These are phyloP conservation scores for Trichogramma evanescens DNA, from an alignment of 2,888 invertebrate species.

Conservation along the genomic window DNA sequence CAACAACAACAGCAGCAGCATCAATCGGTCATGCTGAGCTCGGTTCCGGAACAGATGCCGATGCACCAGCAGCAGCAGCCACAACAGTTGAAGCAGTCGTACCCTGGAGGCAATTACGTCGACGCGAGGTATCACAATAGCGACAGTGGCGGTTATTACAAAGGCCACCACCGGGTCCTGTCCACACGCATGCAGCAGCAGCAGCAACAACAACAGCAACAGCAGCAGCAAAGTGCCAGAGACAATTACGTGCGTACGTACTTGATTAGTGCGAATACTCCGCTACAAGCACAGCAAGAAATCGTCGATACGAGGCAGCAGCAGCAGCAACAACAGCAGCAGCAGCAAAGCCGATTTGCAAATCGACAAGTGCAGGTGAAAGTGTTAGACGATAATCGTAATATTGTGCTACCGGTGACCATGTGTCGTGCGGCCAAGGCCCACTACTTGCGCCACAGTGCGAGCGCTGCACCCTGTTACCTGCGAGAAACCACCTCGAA, in stretches of 20 bases:
- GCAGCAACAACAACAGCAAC: conserved; percentile 37
- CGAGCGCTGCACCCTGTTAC: not conserved
- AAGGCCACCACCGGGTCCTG: conserved; percentile 10
- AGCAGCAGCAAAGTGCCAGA: conserved; percentile 34
- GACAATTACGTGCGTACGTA: conserved; percentile 2
- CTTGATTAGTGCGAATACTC: not conserved
- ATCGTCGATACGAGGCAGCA: conserved; percentile 50
- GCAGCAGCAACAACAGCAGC: conserved; percentile 35
- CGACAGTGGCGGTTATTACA: conserved; percentile 25
- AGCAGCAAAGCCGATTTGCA: conserved; percentile 43
- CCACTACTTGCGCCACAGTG: conserved; percentile 19
- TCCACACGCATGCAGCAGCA: not conserved
- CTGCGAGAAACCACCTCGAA: not conserved
- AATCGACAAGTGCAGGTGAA: conserved; percentile 49
- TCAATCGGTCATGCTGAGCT: too few species aligned
- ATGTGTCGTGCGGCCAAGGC: conserved; percentile 23
- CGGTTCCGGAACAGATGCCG: too few species aligned
- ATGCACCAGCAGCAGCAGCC: conserved; percentile 23
- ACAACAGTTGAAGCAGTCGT: conserved; percentile 15
- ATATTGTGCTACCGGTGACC: conserved; percentile 34
- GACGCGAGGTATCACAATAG: conserved; percentile 21
- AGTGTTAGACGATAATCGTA: conserved; percentile 50
- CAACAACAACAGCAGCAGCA: conserved; percentile 12
- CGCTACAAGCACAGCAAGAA: conserved; percentile 46
- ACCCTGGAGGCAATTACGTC: conserved; percentile 12